Conservation (phyloP, 1,140 invertebrate species). For the Yoshiicerus persimilis region DNA sequence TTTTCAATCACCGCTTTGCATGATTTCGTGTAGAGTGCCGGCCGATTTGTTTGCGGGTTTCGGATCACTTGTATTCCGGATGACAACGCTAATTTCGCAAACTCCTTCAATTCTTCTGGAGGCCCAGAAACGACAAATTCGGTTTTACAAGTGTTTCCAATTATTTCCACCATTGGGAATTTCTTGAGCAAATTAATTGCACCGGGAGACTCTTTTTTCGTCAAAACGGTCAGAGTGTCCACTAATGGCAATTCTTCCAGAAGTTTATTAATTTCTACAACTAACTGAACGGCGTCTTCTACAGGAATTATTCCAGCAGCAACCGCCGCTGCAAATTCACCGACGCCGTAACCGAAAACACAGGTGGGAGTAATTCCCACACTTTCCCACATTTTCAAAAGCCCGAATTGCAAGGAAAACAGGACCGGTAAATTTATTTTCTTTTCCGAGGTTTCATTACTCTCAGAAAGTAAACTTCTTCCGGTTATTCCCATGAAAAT, state of each 20-base stretch:
- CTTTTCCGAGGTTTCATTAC: neutral
- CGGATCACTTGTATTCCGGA: neutral
- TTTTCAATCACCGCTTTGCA: neutral
- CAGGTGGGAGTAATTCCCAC: neutral
- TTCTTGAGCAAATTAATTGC: neutral
- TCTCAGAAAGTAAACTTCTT: neutral
- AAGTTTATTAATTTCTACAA: neutral
- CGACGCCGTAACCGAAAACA: neutral
- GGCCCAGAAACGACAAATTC: neutral
- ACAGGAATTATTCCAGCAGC: neutral
- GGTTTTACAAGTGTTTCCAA: neutral
- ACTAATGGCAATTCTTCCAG: neutral
- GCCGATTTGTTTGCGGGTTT: neutral
- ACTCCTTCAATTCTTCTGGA: neutral
- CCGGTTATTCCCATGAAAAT: neutral
- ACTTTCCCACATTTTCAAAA: neutral
- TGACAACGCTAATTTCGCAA: neutral
- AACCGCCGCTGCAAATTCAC: neutral
- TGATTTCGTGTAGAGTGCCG: neutral
- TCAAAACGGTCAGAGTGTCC: neutral
- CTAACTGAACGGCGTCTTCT: neutral
- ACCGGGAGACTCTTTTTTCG: too few relatives aligned
- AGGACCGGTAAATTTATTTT: neutral
- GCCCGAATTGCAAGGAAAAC: neutral
- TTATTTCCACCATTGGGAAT: neutral